These are phyloP conservation scores for Drosophila nr. perissopoda DNA, from an alignment of 2,888 invertebrate genomes.

Conservation along the genomic window DNA sequence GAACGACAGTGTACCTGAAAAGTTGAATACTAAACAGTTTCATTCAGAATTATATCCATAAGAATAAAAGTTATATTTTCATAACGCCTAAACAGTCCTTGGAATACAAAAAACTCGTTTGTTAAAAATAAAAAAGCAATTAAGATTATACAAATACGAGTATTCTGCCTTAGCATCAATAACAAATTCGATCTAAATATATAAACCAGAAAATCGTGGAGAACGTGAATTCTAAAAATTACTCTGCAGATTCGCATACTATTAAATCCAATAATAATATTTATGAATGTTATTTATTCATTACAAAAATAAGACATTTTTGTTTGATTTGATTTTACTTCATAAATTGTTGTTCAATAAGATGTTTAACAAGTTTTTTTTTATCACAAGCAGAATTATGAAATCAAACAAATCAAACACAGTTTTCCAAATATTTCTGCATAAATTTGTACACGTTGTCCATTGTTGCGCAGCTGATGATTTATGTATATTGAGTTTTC, in stretches of 20 bases:
- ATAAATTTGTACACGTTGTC: slow-evolving; percentile 39
- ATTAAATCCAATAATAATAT: not conserved
- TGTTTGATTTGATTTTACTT: not conserved
- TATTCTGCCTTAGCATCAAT: not conserved
- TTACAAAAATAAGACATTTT: not conserved
- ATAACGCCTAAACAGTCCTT: not conserved
- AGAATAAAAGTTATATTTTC: not conserved
- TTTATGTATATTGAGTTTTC: slow-evolving; percentile 39
- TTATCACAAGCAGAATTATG: too few species aligned
- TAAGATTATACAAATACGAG: not conserved
- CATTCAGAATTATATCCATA: not conserved
- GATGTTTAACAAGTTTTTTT: slow-evolving; percentile 14
- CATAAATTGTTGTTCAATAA: slow-evolving; percentile 5
- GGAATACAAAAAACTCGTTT: slow-evolving; percentile 10
- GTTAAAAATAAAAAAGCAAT: not conserved
- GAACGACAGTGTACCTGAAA: not conserved
- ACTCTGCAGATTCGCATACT: not conserved
- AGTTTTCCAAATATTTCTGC: slow-evolving; percentile 46
- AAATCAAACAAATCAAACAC: slow-evolving; percentile 2
- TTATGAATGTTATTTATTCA: not conserved
- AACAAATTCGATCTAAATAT: not conserved
- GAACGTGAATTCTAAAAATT: not conserved
- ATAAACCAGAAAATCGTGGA: not conserved
- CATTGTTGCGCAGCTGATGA: slow-evolving; percentile 30
- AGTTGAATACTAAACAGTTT: not conserved